Conservation (phyloP, 2,888 invertebrate genomes). For the Sthenelais limicola region DNA sequence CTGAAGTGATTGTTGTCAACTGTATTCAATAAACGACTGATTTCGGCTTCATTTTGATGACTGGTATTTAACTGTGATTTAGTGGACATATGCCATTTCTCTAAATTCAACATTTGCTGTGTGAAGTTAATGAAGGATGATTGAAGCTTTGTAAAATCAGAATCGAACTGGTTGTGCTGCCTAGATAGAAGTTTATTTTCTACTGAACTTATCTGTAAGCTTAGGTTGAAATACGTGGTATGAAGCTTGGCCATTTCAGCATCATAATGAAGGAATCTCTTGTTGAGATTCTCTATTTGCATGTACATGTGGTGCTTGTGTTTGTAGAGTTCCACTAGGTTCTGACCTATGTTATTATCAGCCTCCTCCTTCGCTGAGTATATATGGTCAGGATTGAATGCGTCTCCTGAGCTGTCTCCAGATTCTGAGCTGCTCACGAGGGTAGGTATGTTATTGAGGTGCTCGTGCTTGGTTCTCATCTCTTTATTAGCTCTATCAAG, state of each 20-base stretch:
- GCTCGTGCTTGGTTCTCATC: slow-evolving; percentile 10
- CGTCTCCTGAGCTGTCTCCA: slow-evolving; percentile 18
- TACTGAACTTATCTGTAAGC: slow-evolving; percentile 52
- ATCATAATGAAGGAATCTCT: slow-evolving; percentile 42
- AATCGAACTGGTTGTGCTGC: slow-evolving; percentile 59
- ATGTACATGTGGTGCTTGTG: slow-evolving; percentile 31
- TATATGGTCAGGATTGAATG: slow-evolving; percentile 1
- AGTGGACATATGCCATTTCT: slow-evolving; percentile 23
- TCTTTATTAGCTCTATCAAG: background rate
- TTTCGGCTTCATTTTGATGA: slow-evolving; percentile 37
- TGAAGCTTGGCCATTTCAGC: slow-evolving; percentile 54
- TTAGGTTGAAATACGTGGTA: slow-evolving; percentile 55
- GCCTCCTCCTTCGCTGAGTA: slow-evolving; percentile 42
- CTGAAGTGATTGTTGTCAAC: slow-evolving; percentile 45
- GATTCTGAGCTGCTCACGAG: slow-evolving; percentile 4
- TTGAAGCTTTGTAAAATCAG: slow-evolving; percentile 58
- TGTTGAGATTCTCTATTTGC: slow-evolving; percentile 33
- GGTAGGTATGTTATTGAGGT: slow-evolving; percentile 36
- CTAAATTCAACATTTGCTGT: slow-evolving; percentile 49
- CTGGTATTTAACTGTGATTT: slow-evolving; percentile 27
- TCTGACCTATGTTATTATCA: slow-evolving; percentile 35
- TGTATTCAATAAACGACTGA: slow-evolving; percentile 21
- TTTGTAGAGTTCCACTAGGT: slow-evolving; percentile 16
- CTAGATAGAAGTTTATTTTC: slow-evolving; percentile 55
- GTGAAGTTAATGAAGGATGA: slow-evolving; percentile 59